phyloP scores from a whole-genome alignment of 2,888 invertebrate species.

The Megamerina dolium region DNA sequence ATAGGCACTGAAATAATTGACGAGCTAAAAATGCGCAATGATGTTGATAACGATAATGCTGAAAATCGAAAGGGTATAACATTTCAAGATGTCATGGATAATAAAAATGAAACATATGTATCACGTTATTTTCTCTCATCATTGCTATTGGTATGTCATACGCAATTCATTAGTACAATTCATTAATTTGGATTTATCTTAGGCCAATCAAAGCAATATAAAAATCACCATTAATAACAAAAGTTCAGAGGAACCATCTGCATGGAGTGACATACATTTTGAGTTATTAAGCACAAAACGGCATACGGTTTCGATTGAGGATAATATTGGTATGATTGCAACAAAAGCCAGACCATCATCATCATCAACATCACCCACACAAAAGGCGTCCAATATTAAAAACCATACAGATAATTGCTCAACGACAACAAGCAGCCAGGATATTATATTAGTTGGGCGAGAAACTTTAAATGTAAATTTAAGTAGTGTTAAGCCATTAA shows the following conservation, averaged over 20 bases:
- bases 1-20: conserved; percentile 40
- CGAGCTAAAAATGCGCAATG: conserved; percentile 22
- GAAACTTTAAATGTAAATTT: conserved; percentile 17
- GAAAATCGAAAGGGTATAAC: conserved; percentile 17
- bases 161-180: too few species aligned
- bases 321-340: conserved; percentile 37
- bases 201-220: conserved; percentile 40
- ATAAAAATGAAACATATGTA: conserved; percentile 33
- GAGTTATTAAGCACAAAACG: conserved; percentile 31
- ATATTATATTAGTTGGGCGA: too few species aligned
- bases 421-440: conserved; percentile 2
- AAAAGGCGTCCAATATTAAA: not conserved
- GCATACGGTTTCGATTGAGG: conserved; percentile 37
- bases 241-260: conserved; percentile 27
- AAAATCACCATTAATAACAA: conserved; percentile 22
- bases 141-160: conserved; percentile 33
- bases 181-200: not conserved
- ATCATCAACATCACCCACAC: not conserved
- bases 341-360: conserved; percentile 2
- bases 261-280: conserved; percentile 29
- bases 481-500: conserved; percentile 21
- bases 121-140: conserved; percentile 40
- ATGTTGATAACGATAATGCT: not conserved
- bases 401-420: not conserved
- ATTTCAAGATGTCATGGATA: conserved; percentile 33